Percentiles rank a stretch among this genome's conserved stretches.
Evolutionary conservation across 2,113 vertebrate genomes (phyloP).

Genomic region (Phyllopteryx taeniolatus): DNA sequence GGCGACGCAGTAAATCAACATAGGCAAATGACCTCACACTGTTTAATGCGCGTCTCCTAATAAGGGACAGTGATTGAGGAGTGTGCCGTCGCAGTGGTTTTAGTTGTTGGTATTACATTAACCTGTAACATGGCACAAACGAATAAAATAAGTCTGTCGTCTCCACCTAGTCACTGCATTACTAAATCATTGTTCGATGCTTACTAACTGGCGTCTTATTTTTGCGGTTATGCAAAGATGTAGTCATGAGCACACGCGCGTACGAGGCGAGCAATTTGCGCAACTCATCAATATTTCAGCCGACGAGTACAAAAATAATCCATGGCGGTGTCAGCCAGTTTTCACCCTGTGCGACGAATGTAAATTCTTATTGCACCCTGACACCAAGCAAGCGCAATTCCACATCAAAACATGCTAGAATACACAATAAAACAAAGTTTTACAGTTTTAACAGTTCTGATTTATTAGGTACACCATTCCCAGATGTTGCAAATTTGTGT

Average conservation of each 20-base stretch:
- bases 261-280: constrained; percentile 8
- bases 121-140: not conserved
- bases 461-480: not conserved
- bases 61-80: constrained; percentile 28
- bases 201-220: not conserved
- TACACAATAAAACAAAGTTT: not conserved
- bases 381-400: constrained; percentile 1
- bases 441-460: not conserved
- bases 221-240: constrained; percentile 4
- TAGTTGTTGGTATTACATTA: not conserved
- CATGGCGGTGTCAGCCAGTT: constrained; percentile 24
- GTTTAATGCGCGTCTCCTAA: constrained; percentile 53
- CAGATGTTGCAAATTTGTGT: not conserved
- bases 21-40: constrained; percentile 42
- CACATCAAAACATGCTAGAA: not conserved
- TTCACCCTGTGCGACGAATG: not conserved
- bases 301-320: constrained; percentile 33
- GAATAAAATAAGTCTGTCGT: constrained; percentile 1
- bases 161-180: not conserved
- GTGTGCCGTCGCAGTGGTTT: constrained; percentile 11
- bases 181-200: not conserved
- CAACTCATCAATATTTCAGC: constrained; percentile 43
- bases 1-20: constrained; percentile 59
- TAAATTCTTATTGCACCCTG: not conserved
- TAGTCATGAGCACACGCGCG: not conserved